phyloP scores from a whole-genome alignment of 2,888 invertebrate genomes.

The Drosophila rellima region DNA sequence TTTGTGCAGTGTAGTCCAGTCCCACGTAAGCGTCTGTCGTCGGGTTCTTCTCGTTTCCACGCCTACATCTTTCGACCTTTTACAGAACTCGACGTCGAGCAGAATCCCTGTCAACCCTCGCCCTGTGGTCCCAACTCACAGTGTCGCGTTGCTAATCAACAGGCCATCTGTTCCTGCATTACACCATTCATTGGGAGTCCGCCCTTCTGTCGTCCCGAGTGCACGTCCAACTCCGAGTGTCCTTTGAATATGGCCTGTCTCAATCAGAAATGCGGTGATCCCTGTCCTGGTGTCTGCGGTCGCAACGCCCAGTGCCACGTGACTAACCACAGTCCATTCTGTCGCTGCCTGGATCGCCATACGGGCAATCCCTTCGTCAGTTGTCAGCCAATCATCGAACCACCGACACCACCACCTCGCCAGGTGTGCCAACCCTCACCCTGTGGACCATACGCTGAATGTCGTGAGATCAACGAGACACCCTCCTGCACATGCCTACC shows the following conservation, averaged over 20 bases:
- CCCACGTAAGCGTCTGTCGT: constrained; percentile 85
- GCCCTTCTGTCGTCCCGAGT: constrained; percentile 91
- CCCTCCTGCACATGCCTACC: constrained; percentile 88
- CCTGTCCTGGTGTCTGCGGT: constrained; percentile 91
- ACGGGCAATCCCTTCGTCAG: constrained; percentile 90
- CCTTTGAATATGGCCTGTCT: constrained; percentile 90
- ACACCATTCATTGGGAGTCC: constrained; percentile 89
- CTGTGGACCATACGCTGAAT: constrained; percentile 89
- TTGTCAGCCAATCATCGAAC: constrained; percentile 86
- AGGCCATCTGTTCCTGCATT: constrained; percentile 90
- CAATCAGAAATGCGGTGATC: constrained; percentile 90
- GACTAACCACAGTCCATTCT: constrained; percentile 91
- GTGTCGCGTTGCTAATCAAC: constrained; percentile 90
- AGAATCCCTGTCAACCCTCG: constrained; percentile 88
- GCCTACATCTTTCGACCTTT: neutral
- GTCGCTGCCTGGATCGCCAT: constrained; percentile 88
- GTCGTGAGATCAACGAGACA: constrained; percentile 88
- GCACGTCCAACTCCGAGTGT: constrained; percentile 91
- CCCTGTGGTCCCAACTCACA: constrained; percentile 94
- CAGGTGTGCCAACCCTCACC: constrained; percentile 89
- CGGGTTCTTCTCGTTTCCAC: neutral
- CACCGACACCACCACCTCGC: constrained; percentile 86
- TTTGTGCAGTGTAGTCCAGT: constrained; percentile 88
- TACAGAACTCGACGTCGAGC: constrained; percentile 69
- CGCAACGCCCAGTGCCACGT: constrained; percentile 91